phyloP scores from a whole-genome alignment of 2,888 invertebrate species.

The Ichneumon xanthorius region DNA sequence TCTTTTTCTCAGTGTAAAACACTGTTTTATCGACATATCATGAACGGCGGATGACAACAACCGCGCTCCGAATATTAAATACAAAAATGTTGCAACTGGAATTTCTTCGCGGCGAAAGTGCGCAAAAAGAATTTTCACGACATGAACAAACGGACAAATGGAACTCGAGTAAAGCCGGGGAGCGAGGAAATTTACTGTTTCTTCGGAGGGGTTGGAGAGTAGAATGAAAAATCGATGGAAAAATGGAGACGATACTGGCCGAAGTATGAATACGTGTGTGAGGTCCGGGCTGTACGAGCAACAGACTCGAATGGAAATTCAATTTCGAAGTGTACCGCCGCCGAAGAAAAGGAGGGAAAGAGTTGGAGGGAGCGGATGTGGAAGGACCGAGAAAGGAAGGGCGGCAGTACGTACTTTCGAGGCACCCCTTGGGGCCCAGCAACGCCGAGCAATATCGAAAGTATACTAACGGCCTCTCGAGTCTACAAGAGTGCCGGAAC shows the following conservation, averaged over 20 bases:
- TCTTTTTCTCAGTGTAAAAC: too few species aligned
- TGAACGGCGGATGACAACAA: too few species aligned
- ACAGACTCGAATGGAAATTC: constrained; percentile 57
- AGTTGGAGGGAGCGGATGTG: constrained; percentile 41
- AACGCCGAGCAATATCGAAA: constrained; percentile 74
- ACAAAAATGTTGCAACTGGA: too few species aligned
- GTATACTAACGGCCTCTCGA: constrained; percentile 72
- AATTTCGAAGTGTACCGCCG: constrained; percentile 53
- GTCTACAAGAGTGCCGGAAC: constrained; percentile 53
- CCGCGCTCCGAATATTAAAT: too few species aligned
- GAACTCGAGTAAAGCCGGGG: neutral
- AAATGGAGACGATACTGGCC: constrained; percentile 39
- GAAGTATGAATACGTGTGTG: neutral
- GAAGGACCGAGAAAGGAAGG: constrained; percentile 36
- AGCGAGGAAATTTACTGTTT: neutral
- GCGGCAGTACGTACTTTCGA: constrained; percentile 53
- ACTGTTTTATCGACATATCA: too few species aligned
- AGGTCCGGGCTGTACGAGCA: constrained; percentile 18
- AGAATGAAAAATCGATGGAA: constrained; percentile 31
- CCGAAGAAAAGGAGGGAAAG: constrained; percentile 42
- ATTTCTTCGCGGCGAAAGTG: neutral
- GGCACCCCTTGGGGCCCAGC: constrained; percentile 71
- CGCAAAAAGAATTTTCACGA: neutral
- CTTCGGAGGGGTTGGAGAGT: neutral
- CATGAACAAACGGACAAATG: neutral